These are phyloP conservation scores for Pediacus dermestoides DNA, from an alignment of 2,888 invertebrate genomes.

Conservation along the genomic window DNA sequence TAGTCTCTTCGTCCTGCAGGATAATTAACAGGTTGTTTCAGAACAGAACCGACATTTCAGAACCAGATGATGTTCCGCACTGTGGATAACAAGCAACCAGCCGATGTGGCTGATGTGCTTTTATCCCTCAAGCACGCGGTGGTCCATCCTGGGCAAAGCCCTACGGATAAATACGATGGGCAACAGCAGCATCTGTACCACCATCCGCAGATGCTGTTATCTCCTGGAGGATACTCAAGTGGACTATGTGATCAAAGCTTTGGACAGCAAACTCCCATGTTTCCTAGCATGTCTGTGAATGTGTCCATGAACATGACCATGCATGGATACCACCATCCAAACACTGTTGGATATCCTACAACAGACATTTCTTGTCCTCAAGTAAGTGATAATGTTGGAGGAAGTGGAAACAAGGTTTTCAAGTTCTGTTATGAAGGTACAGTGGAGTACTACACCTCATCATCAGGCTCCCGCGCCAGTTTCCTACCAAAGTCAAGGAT, in stretches of 20 bases:
- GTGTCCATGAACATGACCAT: constrained; percentile 98
- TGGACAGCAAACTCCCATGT: constrained; percentile 53
- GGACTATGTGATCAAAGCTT: constrained; percentile 42
- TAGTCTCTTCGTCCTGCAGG: constrained; percentile 6
- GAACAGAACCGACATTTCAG: constrained; percentile 35
- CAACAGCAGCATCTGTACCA: constrained; percentile 31
- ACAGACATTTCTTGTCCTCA: constrained; percentile 67
- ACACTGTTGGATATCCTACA: constrained; percentile 42
- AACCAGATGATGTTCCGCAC: constrained; percentile 32
- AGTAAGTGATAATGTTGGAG: constrained; percentile 50
- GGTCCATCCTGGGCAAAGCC: constrained; percentile 66
- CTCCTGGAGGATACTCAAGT: constrained; percentile 50
- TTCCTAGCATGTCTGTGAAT: constrained; percentile 94
- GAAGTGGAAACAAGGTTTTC: background rate
- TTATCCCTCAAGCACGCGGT: constrained; percentile 85
- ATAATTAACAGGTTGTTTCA: constrained; percentile 15
- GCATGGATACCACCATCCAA: constrained; percentile 67
- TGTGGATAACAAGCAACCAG: constrained; percentile 34
- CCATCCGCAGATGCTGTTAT: constrained; percentile 62
- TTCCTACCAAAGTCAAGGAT: constrained; percentile 55
- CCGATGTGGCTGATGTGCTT: constrained; percentile 82
- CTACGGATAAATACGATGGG: constrained; percentile 32
- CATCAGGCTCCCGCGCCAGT: constrained; percentile 49
- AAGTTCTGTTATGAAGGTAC: constrained; percentile 54
- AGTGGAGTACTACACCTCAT: constrained; percentile 66